Evolutionary conservation across 1,140 invertebrate genomes (phyloP).

Genomic region (Aphelinus atriplicis): DNA sequence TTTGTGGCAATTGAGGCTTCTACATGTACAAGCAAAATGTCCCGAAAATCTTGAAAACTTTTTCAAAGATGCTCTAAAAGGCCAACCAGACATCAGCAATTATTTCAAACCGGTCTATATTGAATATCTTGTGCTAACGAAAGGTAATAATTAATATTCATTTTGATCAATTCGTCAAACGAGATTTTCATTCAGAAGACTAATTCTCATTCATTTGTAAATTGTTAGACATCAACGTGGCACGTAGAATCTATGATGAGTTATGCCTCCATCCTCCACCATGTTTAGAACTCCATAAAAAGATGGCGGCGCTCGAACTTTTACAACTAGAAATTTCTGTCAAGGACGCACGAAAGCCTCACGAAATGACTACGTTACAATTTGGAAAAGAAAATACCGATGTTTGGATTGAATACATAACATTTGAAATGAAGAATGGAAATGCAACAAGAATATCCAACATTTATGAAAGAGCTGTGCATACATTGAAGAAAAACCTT

Average conservation of each 20-base stretch:
- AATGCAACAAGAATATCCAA: conserved; percentile 58
- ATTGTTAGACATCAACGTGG: conserved; percentile 57
- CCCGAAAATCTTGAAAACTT: conserved; percentile 62
- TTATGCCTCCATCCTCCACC: conserved; percentile 60
- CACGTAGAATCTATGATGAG: conserved; percentile 61
- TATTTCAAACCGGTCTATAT: conserved; percentile 65
- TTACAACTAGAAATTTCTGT: conserved; percentile 59
- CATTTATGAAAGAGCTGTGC: conserved; percentile 66
- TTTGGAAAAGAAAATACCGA: conserved; percentile 67
- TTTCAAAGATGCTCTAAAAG: conserved; percentile 60
- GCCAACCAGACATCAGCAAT: conserved; percentile 54
- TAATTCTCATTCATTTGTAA: conserved; percentile 31
- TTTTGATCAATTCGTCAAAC: conserved; percentile 1
- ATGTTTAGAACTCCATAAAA: conserved; percentile 64
- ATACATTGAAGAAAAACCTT: conserved; percentile 53
- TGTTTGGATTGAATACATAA: conserved; percentile 71
- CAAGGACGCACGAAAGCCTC: conserved; percentile 57
- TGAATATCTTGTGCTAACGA: conserved; percentile 63
- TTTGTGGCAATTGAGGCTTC: conserved; percentile 64
- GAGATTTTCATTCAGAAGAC: too few species aligned
- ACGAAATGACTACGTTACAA: conserved; percentile 63
- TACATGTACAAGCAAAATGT: conserved; percentile 60
- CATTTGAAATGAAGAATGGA: conserved; percentile 68
- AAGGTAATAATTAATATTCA: conserved; percentile 50
- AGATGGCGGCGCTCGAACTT: conserved; percentile 67